Evolutionary conservation across 1,140 invertebrate genomes (phyloP).

Genomic region (Sitophilus oryzae): DNA sequence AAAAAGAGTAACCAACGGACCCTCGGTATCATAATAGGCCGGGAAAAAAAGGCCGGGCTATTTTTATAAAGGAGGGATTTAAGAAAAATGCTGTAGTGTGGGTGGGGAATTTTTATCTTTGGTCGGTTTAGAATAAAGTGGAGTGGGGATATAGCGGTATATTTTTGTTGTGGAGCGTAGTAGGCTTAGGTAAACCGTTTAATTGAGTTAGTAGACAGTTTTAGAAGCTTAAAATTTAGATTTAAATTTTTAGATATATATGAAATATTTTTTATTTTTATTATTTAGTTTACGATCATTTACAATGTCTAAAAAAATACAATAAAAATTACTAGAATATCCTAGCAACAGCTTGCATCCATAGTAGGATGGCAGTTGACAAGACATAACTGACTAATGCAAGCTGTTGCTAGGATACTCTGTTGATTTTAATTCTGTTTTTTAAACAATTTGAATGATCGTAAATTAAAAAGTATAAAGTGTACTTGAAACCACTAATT

Average conservation of each 20-base stretch:
- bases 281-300: too few species aligned
- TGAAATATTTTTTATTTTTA: too few species aligned
- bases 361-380: too few species aligned
- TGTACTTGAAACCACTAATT: too few species aligned
- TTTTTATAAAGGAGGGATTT: slow-evolving; percentile 15
- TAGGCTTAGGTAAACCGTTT: slow-evolving; percentile 2
- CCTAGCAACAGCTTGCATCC: too few species aligned
- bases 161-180: neutral
- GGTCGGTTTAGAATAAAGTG: neutral
- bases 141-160: neutral
- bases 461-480: too few species aligned
- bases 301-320: too few species aligned
- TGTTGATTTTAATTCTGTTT: too few species aligned
- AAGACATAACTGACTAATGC: too few species aligned
- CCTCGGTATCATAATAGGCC: neutral
- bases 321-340: too few species aligned
- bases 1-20: neutral
- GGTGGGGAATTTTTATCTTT: slow-evolving; percentile 10
- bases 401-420: too few species aligned
- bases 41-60: slow-evolving; percentile 9
- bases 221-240: slow-evolving; percentile 7
- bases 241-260: slow-evolving; percentile 7
- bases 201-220: neutral
- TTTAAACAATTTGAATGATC: too few species aligned
- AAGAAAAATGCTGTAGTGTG: slow-evolving; percentile 14